Conservation (phyloP, 2,888 invertebrate species). For the Idaea dimidiata region DNA sequence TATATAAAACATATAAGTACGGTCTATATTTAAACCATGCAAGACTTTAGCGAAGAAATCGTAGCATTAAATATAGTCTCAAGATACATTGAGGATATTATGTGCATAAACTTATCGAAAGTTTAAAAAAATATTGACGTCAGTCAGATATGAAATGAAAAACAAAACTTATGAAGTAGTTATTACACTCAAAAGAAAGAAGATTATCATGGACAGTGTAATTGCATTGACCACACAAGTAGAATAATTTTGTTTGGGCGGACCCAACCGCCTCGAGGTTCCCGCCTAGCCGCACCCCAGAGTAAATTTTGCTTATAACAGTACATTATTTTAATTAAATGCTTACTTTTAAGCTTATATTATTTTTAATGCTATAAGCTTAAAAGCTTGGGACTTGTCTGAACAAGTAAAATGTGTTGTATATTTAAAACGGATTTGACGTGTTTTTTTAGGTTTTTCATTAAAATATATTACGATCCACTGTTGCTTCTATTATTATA, state of each 20-base stretch:
- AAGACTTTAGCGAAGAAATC: no score
- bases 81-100: not conserved
- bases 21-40: no score
- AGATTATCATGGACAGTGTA: conserved; percentile 29
- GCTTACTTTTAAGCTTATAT: not conserved
- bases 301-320: conserved; percentile 1
- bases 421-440: not conserved
- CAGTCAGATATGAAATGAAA: not conserved
- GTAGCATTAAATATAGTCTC: not conserved
- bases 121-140: not conserved
- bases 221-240: conserved; percentile 59
- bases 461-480: not conserved
- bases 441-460: no score
- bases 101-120: not conserved
- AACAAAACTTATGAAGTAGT: not conserved
- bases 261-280: conserved; percentile 46
- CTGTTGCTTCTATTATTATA: not conserved
- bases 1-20: no score
- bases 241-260: conserved; percentile 50
- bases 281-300: conserved; percentile 50
- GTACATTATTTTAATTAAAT: not conserved
- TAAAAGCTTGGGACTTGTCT: not conserved
- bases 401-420: not conserved
- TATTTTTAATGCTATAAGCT: no score
- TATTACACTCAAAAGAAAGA: not conserved